Base-by-base conservation (phyloP, 1,140 invertebrate genomes). In the Batillaria attramentaria region DNA sequence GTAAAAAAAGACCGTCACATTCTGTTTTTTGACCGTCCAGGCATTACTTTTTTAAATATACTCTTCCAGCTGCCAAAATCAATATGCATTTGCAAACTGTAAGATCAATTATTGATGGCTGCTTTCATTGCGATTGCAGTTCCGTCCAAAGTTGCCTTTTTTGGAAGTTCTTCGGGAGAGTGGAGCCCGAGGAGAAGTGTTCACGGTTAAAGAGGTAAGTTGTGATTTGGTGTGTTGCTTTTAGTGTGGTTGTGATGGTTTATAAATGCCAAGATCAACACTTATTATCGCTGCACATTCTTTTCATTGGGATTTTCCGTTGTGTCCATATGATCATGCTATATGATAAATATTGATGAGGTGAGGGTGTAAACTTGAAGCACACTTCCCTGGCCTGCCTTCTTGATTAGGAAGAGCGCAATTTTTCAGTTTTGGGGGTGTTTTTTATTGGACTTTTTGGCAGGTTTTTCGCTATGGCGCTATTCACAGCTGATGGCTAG, bases 171-270 rank as follows among this genome's bases (percentile, higher is more conserved):
- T 87, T n/a, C 77, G 78, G 2, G 50, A 72, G 16, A 79, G 54
- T 43, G 84, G 84, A 13, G 84, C 84, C 3, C 79, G 79, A 8
- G 80, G 80, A 3, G 80, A 84, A 70, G 75, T 83, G 1, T 87
- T 84, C 72, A 85, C 83, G n/a, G 77, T 80, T 69, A 80, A 82
- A 76, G 86, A 87, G 80, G 86, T 87, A 80, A 75, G 72, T 77
- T 28, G 20, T 33, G 10, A 3, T 57, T 20, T n/a, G n/a, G 24
- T 65, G 24, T 42, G 43, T 33, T 69, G 5, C 16, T n/a, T 8
- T 24, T 35, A 33, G 13, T 31, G 6, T 37, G 43, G 60, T 5
- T 65, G 0, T 18, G 3, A 3, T 39, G 31, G 41, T 2, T 33
- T 18, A 39, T 46, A 20, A 31, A 65, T 16, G 16, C 39, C 13